phyloP scores from a whole-genome alignment of 1,140 invertebrate species.

The Daktulosphaira vitifoliae region DNA sequence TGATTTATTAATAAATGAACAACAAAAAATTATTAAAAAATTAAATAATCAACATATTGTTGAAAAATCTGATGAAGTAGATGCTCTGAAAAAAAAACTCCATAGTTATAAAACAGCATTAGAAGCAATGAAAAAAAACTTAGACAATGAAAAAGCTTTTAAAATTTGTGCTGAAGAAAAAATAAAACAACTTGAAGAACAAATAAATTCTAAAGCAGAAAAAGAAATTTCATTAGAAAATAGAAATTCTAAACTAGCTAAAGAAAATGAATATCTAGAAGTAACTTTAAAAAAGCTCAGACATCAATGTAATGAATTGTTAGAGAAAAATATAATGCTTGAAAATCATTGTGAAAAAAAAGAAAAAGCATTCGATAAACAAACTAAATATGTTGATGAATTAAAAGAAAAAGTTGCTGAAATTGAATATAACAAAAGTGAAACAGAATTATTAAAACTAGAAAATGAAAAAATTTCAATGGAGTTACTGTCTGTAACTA shows the following conservation, averaged over 20 bases:
- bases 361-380: constrained; percentile 26
- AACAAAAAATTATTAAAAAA: neutral
- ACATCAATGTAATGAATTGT: constrained; percentile 27
- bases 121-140: constrained; percentile 19
- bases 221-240: constrained; percentile 24
- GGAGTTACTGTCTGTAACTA: no score
- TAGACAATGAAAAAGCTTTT: constrained; percentile 28
- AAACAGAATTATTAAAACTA: constrained; percentile 20
- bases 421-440: constrained; percentile 35
- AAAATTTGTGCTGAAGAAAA: constrained; percentile 13
- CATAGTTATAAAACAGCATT: constrained; percentile 20
- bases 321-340: constrained; percentile 35
- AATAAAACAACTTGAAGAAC: constrained; percentile 24
- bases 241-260: constrained; percentile 17
- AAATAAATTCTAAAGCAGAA: constrained; percentile 15
- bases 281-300: constrained; percentile 12
- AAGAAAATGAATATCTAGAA: constrained; percentile 23
- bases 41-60: constrained; percentile 5
- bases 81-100: constrained; percentile 20
- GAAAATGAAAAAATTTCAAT: constrained; percentile 32
- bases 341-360: constrained; percentile 32
- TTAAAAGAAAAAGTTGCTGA: constrained; percentile 33
- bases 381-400: constrained; percentile 29
- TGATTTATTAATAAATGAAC: constrained; percentile 4
- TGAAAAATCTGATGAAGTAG: constrained; percentile 9